These are phyloP conservation scores for Margaritifera margaritifera DNA, from an alignment of 2,888 invertebrate genomes.

Conservation along the genomic window DNA sequence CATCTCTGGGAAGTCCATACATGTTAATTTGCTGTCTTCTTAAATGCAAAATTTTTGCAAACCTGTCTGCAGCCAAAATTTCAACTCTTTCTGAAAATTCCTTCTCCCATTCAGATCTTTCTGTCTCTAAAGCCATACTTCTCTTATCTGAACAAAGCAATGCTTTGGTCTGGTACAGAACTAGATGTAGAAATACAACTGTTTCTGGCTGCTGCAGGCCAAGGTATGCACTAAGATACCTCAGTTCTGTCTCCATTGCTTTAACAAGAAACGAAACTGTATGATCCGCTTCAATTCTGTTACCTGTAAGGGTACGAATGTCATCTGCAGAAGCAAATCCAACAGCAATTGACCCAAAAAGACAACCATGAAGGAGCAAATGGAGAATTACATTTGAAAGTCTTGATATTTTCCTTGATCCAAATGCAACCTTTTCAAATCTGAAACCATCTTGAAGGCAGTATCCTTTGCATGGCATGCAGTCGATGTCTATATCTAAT, in stretches of 20 bases:
- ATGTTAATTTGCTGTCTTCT: not conserved
- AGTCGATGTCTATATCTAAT: no score
- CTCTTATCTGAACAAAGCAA: constrained; percentile 1
- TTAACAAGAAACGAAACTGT: no score
- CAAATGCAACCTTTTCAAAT: not conserved
- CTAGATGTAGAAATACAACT: constrained; percentile 13
- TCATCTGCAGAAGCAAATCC: not conserved
- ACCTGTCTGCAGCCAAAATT: constrained; percentile 4
- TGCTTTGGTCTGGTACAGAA: constrained; percentile 1
- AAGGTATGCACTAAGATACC: not conserved
- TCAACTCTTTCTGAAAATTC: constrained; percentile 7
- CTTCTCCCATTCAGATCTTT: constrained; percentile 9
- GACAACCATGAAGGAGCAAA: not conserved
- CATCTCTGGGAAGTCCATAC: not conserved
- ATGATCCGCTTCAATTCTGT: no score
- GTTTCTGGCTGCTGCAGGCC: constrained; percentile 3
- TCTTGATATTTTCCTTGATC: constrained; percentile 8
- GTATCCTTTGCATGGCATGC: no score
- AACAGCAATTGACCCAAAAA: constrained; percentile 1
- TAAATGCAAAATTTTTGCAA: not conserved
- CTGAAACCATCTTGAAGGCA: no score
- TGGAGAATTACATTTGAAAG: not conserved
- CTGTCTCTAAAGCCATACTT: not conserved
- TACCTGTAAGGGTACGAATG: not conserved
- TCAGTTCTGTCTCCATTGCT: constrained; percentile 4